These are phyloP conservation scores for Cottoperca gobio DNA, from an alignment of 2,797 vertebrate genomes.

Conservation along the genomic window DNA sequence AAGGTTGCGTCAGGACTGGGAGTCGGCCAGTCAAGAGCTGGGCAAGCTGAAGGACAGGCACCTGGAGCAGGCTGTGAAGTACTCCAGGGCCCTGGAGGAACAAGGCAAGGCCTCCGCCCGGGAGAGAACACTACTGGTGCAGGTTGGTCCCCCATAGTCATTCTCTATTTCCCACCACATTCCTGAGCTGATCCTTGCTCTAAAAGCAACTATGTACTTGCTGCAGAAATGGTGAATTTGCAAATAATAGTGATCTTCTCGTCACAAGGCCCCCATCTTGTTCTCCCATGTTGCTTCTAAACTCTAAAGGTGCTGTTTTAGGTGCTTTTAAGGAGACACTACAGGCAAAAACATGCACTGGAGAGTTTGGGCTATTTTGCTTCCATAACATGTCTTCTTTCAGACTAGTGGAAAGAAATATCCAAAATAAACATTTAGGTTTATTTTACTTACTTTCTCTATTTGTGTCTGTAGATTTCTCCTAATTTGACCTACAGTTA, in stretches of 20 bases:
- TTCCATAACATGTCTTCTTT: too few species aligned
- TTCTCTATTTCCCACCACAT: conserved; percentile 2
- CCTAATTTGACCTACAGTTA: too few species aligned
- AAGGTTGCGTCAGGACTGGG: conserved; percentile 90
- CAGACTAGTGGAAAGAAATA: too few species aligned
- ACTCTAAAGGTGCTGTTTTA: background rate
- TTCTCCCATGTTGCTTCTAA: background rate
- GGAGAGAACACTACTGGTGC: conserved; percentile 88
- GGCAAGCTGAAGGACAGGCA: conserved; percentile 91
- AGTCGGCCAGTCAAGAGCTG: conserved; percentile 87
- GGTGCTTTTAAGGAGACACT: too few species aligned
- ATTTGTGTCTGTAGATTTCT: too few species aligned
- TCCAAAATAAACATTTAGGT: too few species aligned
- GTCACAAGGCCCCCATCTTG: background rate
- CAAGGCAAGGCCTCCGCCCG: conserved; percentile 86
- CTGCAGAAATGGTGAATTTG: background rate
- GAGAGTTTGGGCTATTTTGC: too few species aligned
- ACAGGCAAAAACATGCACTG: too few species aligned
- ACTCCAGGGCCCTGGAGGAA: conserved; percentile 91
- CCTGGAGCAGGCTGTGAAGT: conserved; percentile 94
- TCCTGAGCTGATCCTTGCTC: background rate
- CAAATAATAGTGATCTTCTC: conserved; percentile 5
- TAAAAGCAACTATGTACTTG: conserved; percentile 4
- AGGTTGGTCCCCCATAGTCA: conserved; percentile 56
- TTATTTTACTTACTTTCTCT: too few species aligned